Evolutionary conservation across 2,113 vertebrate genomes (phyloP).

Genomic region (Fukomys damarensis): DNA sequence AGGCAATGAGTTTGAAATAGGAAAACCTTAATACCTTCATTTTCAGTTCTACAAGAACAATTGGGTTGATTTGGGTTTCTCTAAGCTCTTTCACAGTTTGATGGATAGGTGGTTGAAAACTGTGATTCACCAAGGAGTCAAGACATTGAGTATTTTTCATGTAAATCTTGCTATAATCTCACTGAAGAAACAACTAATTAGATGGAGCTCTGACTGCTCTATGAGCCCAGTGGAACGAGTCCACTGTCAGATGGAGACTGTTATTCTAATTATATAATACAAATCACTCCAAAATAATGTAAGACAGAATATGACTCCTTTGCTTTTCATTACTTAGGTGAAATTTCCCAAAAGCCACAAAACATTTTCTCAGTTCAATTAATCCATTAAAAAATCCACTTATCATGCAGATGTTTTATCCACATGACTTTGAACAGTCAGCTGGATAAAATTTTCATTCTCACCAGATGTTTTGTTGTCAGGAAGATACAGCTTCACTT

Average conservation of each 20-base stretch:
- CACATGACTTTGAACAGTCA: constrained; percentile 38
- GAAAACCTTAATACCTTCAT: constrained; percentile 5
- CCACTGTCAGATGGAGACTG: constrained; percentile 4
- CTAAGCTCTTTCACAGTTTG: neutral
- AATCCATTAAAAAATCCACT: constrained; percentile 56
- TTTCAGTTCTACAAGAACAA: neutral
- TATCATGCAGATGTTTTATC: constrained; percentile 56
- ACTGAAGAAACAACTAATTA: constrained; percentile 45
- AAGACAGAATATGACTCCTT: constrained; percentile 40
- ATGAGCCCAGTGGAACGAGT: neutral
- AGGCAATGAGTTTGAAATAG: constrained; percentile 30
- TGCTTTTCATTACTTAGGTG: constrained; percentile 62
- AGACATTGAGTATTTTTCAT: constrained; percentile 33
- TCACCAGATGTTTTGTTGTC: constrained; percentile 60
- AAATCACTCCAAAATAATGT: constrained; percentile 57
- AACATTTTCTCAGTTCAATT: constrained; percentile 62
- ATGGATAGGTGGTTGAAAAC: constrained; percentile 21
- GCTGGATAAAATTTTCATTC: constrained; percentile 15
- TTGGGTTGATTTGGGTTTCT: neutral
- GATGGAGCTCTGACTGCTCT: neutral
- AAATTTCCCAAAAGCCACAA: constrained; percentile 60
- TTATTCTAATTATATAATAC: constrained; percentile 58
- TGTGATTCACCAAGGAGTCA: constrained; percentile 49
- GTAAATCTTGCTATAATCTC: constrained; percentile 38
- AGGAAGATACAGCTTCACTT: constrained; percentile 36